A percentile compares a stretch with the other conserved stretches of the same genome.
Evolutionary conservation across 2,888 invertebrate genomes (phyloP).

Genomic region (Salpingus planirostris): DNA sequence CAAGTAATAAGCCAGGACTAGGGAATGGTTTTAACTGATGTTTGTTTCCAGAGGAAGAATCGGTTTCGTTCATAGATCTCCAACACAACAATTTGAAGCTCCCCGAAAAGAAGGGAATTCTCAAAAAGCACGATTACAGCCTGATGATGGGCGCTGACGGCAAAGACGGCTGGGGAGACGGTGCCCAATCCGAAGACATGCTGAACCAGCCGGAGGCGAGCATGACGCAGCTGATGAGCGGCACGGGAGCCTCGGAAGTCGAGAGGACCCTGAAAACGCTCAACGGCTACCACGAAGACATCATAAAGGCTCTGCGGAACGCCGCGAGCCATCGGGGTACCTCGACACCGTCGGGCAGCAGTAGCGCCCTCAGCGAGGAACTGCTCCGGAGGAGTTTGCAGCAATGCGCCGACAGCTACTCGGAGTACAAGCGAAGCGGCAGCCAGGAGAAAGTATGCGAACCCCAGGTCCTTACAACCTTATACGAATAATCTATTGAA

Average conservation of each 20-base stretch:
- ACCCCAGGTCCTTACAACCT: slow-evolving; percentile 51
- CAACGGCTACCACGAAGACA: slow-evolving; percentile 88
- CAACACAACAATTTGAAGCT: slow-evolving; percentile 68
- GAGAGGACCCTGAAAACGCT: slow-evolving; percentile 81
- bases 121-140: slow-evolving; percentile 78
- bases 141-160: slow-evolving; percentile 59
- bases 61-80: slow-evolving; percentile 73
- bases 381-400: slow-evolving; percentile 58
- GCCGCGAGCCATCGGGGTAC: slow-evolving; percentile 63
- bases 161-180: slow-evolving; percentile 68
- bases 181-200: slow-evolving; percentile 50
- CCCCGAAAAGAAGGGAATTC: slow-evolving; percentile 86
- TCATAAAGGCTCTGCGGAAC: slow-evolving; percentile 79
- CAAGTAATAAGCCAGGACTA: too few relatives aligned
- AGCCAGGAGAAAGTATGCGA: slow-evolving; percentile 70
- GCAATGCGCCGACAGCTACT: slow-evolving; percentile 50
- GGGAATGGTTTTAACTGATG: too few relatives aligned
- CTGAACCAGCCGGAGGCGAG: slow-evolving; percentile 48
- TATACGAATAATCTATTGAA: too few relatives aligned
- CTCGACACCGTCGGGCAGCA: slow-evolving; percentile 52
- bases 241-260: slow-evolving; percentile 60
- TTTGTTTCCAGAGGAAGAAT: slow-evolving; percentile 55
- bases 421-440: slow-evolving; percentile 52
- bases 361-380: slow-evolving; percentile 59
- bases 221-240: slow-evolving; percentile 49